Conservation (phyloP, 2,888 invertebrate genomes). For the Calephelis perditalis region DNA sequence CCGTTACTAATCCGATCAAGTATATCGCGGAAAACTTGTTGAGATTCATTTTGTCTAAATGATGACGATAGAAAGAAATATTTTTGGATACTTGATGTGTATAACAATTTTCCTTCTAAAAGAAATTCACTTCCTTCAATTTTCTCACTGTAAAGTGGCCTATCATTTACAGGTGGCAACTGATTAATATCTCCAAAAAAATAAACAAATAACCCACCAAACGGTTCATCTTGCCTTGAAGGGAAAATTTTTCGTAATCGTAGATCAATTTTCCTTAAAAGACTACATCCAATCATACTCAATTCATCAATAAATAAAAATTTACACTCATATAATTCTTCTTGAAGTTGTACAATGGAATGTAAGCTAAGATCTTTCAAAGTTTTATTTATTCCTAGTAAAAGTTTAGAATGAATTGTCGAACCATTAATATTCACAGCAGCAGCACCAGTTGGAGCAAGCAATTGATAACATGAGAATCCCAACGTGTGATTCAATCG, state of each 20-base stretch:
- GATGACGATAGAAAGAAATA: background rate
- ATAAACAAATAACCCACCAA: conserved; percentile 10
- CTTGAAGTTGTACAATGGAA: background rate
- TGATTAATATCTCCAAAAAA: conserved; percentile 14
- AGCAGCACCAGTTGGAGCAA: conserved; percentile 1
- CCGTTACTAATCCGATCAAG: conserved; percentile 6
- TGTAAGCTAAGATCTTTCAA: background rate
- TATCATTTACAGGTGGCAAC: conserved; percentile 1
- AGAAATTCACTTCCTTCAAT: background rate
- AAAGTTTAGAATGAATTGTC: background rate
- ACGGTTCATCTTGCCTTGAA: conserved; percentile 11
- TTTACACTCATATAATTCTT: conserved; percentile 3
- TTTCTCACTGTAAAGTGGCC: background rate
- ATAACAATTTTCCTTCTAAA: conserved; percentile 9
- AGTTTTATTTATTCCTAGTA: background rate
- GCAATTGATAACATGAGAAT: background rate
- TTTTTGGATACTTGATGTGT: conserved; percentile 1
- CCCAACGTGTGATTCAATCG: conserved; percentile 9
- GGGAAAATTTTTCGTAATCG: background rate
- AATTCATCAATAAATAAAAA: conserved; percentile 12
- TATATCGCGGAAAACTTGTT: background rate
- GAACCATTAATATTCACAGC: conserved; percentile 3
- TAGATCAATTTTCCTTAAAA: background rate
- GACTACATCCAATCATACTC: too few relatives aligned
- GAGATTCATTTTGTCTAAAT: conserved; percentile 1